phyloP scores from a whole-genome alignment of 2,888 invertebrate species.

The Oasisia sp. region DNA sequence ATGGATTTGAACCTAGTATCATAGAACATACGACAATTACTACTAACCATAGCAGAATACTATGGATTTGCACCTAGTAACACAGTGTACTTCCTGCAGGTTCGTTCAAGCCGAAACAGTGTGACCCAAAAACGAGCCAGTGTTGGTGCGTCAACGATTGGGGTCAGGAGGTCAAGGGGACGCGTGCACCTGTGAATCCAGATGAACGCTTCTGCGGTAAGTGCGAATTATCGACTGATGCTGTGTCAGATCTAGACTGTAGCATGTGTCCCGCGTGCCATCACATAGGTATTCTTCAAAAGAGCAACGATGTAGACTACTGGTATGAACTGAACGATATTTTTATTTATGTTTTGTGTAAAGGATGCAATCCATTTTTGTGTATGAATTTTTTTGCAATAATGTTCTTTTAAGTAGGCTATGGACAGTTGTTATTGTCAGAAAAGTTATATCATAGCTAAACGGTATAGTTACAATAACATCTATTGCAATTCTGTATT shows the following conservation, averaged over 20 bases:
- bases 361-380: not conserved
- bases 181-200: not conserved
- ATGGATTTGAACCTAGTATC: not conserved
- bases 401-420: not conserved
- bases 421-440: not conserved
- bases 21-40: not conserved
- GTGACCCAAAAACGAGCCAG: not conserved
- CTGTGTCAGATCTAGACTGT: not conserved
- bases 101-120: constrained; percentile 7
- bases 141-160: not conserved
- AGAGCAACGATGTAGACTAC: not conserved
- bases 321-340: not conserved
- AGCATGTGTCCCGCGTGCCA: not conserved
- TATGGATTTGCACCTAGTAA: not conserved
- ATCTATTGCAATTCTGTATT: too few species aligned
- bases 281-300: not conserved
- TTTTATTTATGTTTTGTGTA: not conserved
- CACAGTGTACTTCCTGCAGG: not conserved
- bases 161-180: not conserved
- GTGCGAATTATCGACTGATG: not conserved
- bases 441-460: not conserved
- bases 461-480: not conserved
- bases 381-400: not conserved
- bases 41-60: not conserved
- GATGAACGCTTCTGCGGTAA: not conserved